These are phyloP conservation scores for Nephrotoma appendiculata DNA, from an alignment of 2,888 invertebrate species.

Conservation along the genomic window DNA sequence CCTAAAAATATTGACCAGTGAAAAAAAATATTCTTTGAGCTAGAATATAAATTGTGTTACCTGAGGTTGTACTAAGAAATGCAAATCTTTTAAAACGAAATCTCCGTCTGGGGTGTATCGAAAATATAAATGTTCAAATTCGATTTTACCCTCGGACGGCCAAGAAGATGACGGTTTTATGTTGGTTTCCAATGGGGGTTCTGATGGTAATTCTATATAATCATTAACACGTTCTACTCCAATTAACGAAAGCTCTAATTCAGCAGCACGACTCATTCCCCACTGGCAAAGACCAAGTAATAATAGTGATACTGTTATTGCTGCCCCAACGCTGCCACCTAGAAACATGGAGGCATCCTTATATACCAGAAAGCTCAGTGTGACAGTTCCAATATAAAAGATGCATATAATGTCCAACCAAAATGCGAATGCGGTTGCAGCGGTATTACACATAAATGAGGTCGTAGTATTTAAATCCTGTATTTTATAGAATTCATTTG, in stretches of 20 bases:
- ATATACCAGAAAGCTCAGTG: conserved; percentile 66
- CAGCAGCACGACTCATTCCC: conserved; percentile 76
- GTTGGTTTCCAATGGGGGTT: conserved; percentile 21
- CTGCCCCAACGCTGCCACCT: conserved; percentile 54
- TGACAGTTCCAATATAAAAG: conserved; percentile 69
- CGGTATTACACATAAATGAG: conserved; percentile 68
- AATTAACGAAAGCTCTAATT: conserved; percentile 67
- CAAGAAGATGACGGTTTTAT: conserved; percentile 27
- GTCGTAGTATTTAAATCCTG: conserved; percentile 56
- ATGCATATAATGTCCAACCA: conserved; percentile 83
- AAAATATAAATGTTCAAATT: conserved; percentile 45
- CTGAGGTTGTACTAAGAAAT: conserved; percentile 33
- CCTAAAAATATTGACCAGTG: neutral
- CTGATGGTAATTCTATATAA: conserved; percentile 47
- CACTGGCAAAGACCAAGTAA: conserved; percentile 63
- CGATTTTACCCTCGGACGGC: conserved; percentile 45
- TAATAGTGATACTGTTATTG: conserved; percentile 55
- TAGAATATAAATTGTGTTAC: neutral
- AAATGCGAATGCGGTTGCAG: conserved; percentile 84
- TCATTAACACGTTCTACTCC: conserved; percentile 74
- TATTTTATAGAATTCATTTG: conserved; percentile 44
- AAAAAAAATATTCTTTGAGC: neutral
- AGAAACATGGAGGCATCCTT: conserved; percentile 31
- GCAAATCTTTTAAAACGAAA: conserved; percentile 52
- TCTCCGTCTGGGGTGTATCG: conserved; percentile 48